Conservation (phyloP, 2,113 vertebrate species). For the Chaetura pelagica region DNA sequence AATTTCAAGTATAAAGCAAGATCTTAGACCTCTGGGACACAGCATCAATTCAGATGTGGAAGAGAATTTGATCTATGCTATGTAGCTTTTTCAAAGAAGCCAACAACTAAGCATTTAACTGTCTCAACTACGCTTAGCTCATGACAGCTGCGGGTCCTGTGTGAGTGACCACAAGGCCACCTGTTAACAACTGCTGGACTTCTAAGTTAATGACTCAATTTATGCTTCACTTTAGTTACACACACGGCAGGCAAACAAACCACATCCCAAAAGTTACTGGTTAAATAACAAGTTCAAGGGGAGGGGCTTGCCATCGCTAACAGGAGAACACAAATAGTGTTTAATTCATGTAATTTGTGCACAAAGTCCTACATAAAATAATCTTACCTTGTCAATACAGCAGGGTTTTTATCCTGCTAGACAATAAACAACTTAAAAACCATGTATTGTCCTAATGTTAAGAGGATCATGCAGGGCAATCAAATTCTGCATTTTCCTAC, state of each 20-base stretch:
- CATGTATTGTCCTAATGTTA: background rate
- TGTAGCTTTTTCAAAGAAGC: background rate
- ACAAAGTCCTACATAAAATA: background rate
- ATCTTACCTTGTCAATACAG: background rate
- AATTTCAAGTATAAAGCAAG: background rate
- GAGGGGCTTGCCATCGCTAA: background rate
- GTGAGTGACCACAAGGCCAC: background rate
- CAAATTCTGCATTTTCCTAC: background rate
- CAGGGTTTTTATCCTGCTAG: background rate
- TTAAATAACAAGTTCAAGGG: background rate
- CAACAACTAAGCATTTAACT: background rate
- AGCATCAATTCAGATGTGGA: background rate
- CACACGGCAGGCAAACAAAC: background rate
- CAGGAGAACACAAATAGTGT: background rate
- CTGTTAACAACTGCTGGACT: accelerated
- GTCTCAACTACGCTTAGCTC: background rate
- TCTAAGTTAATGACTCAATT: background rate
- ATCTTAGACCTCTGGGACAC: background rate
- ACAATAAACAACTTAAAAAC: background rate
- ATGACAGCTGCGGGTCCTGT: background rate
- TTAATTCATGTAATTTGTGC: background rate
- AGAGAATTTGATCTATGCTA: background rate
- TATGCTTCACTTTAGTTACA: background rate
- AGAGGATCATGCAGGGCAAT: background rate
- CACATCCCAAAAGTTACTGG: background rate